Conservation (phyloP, 2,888 invertebrate species). For the Coelinius sp. region DNA sequence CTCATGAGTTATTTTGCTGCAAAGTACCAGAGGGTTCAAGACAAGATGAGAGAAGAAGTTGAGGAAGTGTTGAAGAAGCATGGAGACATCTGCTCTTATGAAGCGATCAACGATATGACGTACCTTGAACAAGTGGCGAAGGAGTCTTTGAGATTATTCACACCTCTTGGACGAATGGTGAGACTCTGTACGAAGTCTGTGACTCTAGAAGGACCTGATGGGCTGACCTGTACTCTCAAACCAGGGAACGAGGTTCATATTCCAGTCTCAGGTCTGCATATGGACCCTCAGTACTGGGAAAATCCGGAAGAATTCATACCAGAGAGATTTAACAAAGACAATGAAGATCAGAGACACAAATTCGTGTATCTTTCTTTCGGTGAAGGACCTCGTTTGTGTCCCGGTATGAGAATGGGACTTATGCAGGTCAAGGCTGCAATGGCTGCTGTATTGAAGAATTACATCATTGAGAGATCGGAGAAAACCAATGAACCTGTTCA, state of each 20-base stretch:
- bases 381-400: slow-evolving; percentile 43
- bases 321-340: slow-evolving; percentile 42
- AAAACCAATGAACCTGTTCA: slow-evolving; percentile 40
- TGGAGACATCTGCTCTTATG: slow-evolving; percentile 68
- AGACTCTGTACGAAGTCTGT: slow-evolving; percentile 47
- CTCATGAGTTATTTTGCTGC: slow-evolving; percentile 71
- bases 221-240: slow-evolving; percentile 47
- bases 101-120: slow-evolving; percentile 70
- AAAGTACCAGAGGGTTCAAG: slow-evolving; percentile 68
- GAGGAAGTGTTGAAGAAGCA: slow-evolving; percentile 57
- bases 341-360: slow-evolving; percentile 15
- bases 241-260: slow-evolving; percentile 47
- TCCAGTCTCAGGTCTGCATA: slow-evolving; percentile 43
- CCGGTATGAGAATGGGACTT: slow-evolving; percentile 39
- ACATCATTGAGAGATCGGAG: slow-evolving; percentile 37
- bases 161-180: slow-evolving; percentile 32
- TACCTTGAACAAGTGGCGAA: slow-evolving; percentile 71
- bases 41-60: slow-evolving; percentile 70
- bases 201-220: slow-evolving; percentile 50
- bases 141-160: slow-evolving; percentile 48
- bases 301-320: slow-evolving; percentile 45
- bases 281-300: slow-evolving; percentile 42
- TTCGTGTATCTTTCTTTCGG: slow-evolving; percentile 43
- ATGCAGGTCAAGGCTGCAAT: slow-evolving; percentile 44
- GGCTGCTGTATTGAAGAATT: slow-evolving; percentile 40